Evolutionary conservation across 2,797 vertebrate genomes (phyloP).

Genomic region (Hyperoplus immaculatus): DNA sequence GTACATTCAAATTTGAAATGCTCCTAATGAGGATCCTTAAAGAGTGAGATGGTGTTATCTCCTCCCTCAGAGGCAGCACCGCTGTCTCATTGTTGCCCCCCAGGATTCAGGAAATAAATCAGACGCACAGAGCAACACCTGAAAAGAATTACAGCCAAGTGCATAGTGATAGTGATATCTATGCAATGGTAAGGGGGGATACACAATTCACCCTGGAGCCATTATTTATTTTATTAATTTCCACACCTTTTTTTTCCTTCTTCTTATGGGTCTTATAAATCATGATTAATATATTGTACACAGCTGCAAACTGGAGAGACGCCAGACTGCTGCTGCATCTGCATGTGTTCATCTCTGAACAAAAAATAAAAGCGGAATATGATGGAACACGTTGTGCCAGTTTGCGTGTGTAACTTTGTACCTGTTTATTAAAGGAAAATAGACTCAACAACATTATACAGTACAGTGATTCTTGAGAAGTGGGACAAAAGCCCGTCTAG

Average conservation of each 20-base stretch:
- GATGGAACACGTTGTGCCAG: too few relatives aligned
- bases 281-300: constrained; percentile 53
- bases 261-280: constrained; percentile 38
- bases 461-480: too few relatives aligned
- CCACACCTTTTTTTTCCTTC: constrained; percentile 28
- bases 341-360: constrained; percentile 13
- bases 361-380: neutral
- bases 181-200: constrained; percentile 19
- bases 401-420: neutral
- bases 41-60: constrained; percentile 53
- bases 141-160: constrained; percentile 83
- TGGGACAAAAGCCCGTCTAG: too few relatives aligned
- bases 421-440: neutral
- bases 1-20: constrained; percentile 63
- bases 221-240: constrained; percentile 43
- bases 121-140: constrained; percentile 79
- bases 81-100: constrained; percentile 50
- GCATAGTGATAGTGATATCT: constrained; percentile 57
- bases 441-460: neutral
- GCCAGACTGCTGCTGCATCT: constrained; percentile 12
- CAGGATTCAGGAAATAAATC: constrained; percentile 78
- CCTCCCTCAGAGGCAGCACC: constrained; percentile 41
- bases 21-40: constrained; percentile 63
- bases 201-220: constrained; percentile 27
- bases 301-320: constrained; percentile 25